phyloP scores from a whole-genome alignment of 2,888 invertebrate genomes.

The Drosophila phalerata region DNA sequence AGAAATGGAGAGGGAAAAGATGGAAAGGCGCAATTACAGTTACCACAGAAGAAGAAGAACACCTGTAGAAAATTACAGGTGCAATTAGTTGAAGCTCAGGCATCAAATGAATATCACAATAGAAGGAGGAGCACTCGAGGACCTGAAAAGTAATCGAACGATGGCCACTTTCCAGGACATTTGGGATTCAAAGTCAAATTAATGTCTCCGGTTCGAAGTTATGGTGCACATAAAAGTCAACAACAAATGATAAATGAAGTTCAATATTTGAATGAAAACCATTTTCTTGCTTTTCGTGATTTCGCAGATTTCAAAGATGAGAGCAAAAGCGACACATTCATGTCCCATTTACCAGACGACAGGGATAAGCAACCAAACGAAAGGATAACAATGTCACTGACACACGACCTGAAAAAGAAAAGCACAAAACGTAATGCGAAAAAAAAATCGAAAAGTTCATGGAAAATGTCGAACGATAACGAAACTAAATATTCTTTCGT shows the following conservation, averaged over 20 bases:
- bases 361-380: slow-evolving; percentile 70
- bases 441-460: slow-evolving; percentile 2
- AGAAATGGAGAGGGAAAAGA: background rate
- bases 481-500: background rate
- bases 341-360: slow-evolving; percentile 67
- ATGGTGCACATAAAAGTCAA: slow-evolving; percentile 70
- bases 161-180: slow-evolving; percentile 20
- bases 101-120: background rate
- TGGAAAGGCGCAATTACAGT: slow-evolving; percentile 46
- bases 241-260: slow-evolving; percentile 68
- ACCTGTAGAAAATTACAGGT: slow-evolving; percentile 61
- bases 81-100: slow-evolving; percentile 65
- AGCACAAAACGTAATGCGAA: slow-evolving; percentile 17
- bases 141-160: slow-evolving; percentile 10
- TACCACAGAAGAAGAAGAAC: slow-evolving; percentile 15
- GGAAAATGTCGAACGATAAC: background rate
- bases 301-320: slow-evolving; percentile 40
- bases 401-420: slow-evolving; percentile 59
- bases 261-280: slow-evolving; percentile 56
- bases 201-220: slow-evolving; percentile 64
- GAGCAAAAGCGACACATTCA: slow-evolving; percentile 35
- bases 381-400: slow-evolving; percentile 73
- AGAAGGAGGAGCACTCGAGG: background rate
- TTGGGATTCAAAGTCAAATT: slow-evolving; percentile 55
- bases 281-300: slow-evolving; percentile 41